Evolutionary conservation across 2,113 vertebrate species (phyloP).

Genomic region (Eublepharis macularius): DNA sequence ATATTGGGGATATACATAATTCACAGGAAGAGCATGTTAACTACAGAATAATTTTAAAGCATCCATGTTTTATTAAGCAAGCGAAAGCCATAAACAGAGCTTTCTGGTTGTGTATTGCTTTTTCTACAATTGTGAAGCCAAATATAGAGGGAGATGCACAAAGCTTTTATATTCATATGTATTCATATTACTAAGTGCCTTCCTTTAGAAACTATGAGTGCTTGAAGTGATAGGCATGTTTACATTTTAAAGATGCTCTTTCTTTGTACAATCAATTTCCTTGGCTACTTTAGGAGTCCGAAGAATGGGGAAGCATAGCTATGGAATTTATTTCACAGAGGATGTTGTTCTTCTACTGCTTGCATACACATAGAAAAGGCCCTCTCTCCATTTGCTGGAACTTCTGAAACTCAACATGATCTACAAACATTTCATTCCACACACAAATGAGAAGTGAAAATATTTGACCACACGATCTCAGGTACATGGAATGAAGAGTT

Average conservation of each 20-base stretch:
- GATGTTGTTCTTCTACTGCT: constrained; percentile 35
- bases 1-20: constrained; percentile 39
- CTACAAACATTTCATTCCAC: not conserved
- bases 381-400: constrained; percentile 52
- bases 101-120: constrained; percentile 58
- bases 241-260: constrained; percentile 23
- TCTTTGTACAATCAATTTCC: constrained; percentile 49
- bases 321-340: constrained; percentile 34
- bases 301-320: not conserved
- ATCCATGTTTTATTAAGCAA: constrained; percentile 68
- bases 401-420: constrained; percentile 6
- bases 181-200: constrained; percentile 58
- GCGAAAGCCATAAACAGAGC: constrained; percentile 66
- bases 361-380: constrained; percentile 9
- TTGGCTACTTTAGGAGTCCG: too few species aligned
- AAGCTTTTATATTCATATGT: constrained; percentile 52
- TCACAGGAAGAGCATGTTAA: constrained; percentile 63
- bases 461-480: not conserved
- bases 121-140: constrained; percentile 51
- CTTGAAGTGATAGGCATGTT: constrained; percentile 54
- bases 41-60: constrained; percentile 69
- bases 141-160: constrained; percentile 39
- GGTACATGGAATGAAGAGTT: not conserved
- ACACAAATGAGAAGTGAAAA: not conserved
- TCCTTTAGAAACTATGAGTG: constrained; percentile 60